These are phyloP conservation scores for Crax fasciolata DNA, from an alignment of 2,797 vertebrate genomes.

Conservation along the genomic window DNA sequence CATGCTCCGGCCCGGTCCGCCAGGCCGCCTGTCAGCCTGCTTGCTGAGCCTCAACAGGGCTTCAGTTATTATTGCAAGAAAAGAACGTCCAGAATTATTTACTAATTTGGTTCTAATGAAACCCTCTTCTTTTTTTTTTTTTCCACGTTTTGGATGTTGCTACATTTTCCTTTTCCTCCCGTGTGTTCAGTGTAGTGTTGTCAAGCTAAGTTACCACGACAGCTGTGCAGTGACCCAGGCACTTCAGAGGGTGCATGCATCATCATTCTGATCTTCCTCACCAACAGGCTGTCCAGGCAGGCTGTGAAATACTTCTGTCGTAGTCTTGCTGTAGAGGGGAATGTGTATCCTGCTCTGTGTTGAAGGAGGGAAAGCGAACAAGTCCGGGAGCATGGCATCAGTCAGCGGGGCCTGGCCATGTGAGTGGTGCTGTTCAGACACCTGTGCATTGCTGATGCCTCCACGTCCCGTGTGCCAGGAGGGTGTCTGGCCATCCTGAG, in stretches of 20 bases:
- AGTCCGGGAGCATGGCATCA: not conserved
- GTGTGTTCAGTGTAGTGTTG: not conserved
- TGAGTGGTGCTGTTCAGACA: not conserved
- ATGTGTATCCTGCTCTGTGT: not conserved
- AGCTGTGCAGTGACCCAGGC: constrained; percentile 18
- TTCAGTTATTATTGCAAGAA: constrained; percentile 61
- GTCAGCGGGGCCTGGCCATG: not conserved
- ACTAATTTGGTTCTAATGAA: constrained; percentile 49
- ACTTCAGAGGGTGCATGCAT: constrained; percentile 32
- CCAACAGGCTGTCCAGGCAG: not conserved
- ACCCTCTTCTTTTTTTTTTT: not conserved
- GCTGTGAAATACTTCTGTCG: no score
- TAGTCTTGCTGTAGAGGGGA: not conserved
- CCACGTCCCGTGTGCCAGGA: rapidly evolving
- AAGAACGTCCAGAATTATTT: not conserved
- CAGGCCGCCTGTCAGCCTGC: constrained; percentile 8
- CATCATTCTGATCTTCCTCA: constrained; percentile 14
- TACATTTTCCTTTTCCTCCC: constrained; percentile 7
- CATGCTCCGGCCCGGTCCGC: not conserved
- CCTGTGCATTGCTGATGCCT: rapidly evolving
- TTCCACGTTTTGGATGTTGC: not conserved
- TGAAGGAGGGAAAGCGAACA: not conserved
- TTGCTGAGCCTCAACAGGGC: constrained; percentile 50
- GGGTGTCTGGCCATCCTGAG: no score
- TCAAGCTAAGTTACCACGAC: constrained; percentile 37